Conservation (phyloP, 1,140 invertebrate species). For the Zaprionus kolodkinae region DNA sequence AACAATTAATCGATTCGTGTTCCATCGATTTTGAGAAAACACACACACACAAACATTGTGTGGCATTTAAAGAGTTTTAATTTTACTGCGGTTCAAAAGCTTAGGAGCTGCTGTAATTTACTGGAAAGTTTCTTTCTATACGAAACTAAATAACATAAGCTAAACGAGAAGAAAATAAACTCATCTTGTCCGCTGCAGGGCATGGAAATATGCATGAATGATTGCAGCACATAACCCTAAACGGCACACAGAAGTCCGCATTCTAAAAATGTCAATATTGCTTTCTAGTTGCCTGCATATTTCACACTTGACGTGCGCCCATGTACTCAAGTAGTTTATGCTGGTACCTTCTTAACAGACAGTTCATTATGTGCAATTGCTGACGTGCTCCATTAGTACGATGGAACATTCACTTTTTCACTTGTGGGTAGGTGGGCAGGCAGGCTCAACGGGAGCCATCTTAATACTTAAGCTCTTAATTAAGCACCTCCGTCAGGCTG, state of each 20-base stretch:
- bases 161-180: background rate
- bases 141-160: no score
- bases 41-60: background rate
- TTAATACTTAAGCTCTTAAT: conserved; percentile 74
- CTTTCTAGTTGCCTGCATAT: conserved; percentile 42
- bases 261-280: conserved; percentile 29
- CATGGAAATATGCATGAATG: conserved; percentile 21
- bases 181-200: background rate
- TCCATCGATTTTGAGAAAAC: background rate
- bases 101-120: background rate
- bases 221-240: conserved; percentile 36
- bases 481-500: conserved; percentile 73
- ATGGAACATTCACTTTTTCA: conserved; percentile 42
- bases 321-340: background rate
- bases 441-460: conserved; percentile 48
- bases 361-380: conserved; percentile 46
- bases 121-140: background rate
- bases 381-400: conserved; percentile 34
- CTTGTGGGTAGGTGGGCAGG: background rate
- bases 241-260: conserved; percentile 36
- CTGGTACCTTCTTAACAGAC: conserved; percentile 40
- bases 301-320: conserved; percentile 41
- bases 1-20: conserved; percentile 5
- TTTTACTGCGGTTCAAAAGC: background rate
- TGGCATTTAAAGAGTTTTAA: background rate